A percentile compares a stretch with the other conserved stretches of the same genome.
phyloP scores from a whole-genome alignment of 2,888 invertebrate genomes.

The Rotaria magnacalcarata region DNA sequence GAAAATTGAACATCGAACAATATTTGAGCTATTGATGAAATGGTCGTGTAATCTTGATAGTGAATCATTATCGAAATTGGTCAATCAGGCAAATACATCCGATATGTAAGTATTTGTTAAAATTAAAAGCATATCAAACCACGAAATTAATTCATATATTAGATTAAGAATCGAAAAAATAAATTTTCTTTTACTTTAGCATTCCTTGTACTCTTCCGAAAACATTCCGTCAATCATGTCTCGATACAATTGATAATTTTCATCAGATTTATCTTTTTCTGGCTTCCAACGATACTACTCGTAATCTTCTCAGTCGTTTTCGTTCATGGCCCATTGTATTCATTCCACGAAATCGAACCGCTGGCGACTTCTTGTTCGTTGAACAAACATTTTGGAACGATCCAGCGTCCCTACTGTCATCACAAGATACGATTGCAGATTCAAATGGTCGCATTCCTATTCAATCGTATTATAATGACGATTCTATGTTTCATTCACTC shows the following conservation, averaged over 20 bases:
- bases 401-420: background rate
- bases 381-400: slow-evolving; percentile 9
- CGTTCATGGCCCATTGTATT: slow-evolving; percentile 10
- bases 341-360: background rate
- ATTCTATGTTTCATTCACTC: background rate
- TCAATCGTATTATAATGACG: background rate
- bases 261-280: slow-evolving; percentile 11
- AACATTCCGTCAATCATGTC: background rate
- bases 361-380: background rate
- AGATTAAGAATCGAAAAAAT: too few species aligned
- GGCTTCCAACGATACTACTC: background rate
- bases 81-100: background rate
- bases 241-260: background rate
- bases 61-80: background rate
- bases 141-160: too few species aligned
- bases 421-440: background rate
- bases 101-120: background rate
- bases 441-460: background rate
- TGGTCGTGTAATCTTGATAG: background rate
- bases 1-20: background rate
- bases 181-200: background rate
- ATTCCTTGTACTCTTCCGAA: slow-evolving; percentile 8
- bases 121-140: too few species aligned
- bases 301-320: background rate
- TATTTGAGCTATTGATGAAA: background rate